These are phyloP conservation scores for Grammomys surdaster DNA, from an alignment of 2,113 vertebrate species.

Conservation along the genomic window DNA sequence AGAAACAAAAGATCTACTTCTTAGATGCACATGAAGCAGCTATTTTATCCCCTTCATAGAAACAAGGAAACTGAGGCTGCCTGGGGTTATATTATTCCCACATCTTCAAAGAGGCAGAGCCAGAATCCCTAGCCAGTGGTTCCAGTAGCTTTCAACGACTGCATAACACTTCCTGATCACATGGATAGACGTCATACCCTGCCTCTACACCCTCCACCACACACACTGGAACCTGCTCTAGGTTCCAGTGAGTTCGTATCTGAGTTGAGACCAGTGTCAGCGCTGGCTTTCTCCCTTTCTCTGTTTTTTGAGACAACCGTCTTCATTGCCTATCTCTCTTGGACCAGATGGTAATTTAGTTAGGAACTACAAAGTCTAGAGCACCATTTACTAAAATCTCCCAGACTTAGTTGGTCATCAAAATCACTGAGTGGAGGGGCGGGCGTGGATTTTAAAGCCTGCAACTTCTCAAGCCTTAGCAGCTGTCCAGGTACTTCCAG, in stretches of 20 bases:
- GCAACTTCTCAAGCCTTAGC: background rate
- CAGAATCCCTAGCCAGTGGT: background rate
- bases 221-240: background rate
- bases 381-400: background rate
- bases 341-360: background rate
- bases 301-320: background rate
- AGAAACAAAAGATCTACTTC: background rate
- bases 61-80: background rate
- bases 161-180: accelerated
- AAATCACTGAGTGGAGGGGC: background rate
- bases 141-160: accelerated
- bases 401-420: background rate
- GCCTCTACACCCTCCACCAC: background rate
- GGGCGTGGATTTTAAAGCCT: background rate
- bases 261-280: background rate
- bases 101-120: background rate
- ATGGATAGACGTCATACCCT: accelerated
- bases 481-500: background rate
- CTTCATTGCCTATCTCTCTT: background rate
- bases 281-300: background rate
- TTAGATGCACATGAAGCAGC: background rate
- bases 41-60: background rate
- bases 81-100: background rate
- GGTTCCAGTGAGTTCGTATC: background rate
- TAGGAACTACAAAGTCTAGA: background rate